Evolutionary conservation across 2,113 vertebrate genomes (phyloP).

Genomic region (Brachypteracias leptosomus): DNA sequence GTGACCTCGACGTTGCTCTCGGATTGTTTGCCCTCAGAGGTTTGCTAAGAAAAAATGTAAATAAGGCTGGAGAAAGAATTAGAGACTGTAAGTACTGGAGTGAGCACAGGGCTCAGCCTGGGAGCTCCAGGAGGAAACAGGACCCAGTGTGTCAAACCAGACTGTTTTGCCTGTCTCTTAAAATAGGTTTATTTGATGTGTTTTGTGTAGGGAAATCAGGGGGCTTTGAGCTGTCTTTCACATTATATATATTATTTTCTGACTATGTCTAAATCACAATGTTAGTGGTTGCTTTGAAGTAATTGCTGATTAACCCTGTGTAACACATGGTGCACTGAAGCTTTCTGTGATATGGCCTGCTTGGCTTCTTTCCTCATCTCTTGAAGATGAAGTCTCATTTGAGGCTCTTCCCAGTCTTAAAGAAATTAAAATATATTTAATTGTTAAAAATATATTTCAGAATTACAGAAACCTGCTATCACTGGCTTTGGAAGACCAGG

Average conservation of each 20-base stretch:
- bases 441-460: background rate
- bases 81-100: slow-evolving; percentile 50
- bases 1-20: background rate
- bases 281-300: background rate
- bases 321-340: background rate
- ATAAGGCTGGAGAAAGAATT: slow-evolving; percentile 45
- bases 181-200: background rate
- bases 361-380: background rate
- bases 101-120: background rate
- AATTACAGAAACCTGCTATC: background rate
- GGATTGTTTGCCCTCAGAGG: slow-evolving; percentile 1
- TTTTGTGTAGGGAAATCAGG: background rate
- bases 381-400: background rate
- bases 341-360: background rate
- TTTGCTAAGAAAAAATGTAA: slow-evolving; percentile 59
- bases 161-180: background rate
- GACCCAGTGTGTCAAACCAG: background rate
- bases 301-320: background rate
- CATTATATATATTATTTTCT: background rate
- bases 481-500: background rate
- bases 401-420: background rate
- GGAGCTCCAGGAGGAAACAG: background rate
- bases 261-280: background rate
- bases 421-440: background rate
- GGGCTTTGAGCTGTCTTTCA: background rate